Evolutionary conservation across 2,888 invertebrate species (phyloP).

Genomic region (Pammene fasciana): DNA sequence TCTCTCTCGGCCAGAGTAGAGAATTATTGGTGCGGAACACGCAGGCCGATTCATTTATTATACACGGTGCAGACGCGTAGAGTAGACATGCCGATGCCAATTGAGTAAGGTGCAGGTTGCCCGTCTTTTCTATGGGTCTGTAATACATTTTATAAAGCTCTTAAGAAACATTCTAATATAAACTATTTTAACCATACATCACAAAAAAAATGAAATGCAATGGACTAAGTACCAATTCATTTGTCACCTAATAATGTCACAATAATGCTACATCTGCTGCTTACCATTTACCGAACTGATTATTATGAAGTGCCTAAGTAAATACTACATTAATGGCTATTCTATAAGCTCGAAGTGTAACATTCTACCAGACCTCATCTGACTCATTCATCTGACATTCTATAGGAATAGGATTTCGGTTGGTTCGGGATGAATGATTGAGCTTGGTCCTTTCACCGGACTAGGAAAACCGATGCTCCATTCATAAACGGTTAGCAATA

Average conservation of each 20-base stretch:
- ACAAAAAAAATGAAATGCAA: no score
- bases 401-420: conserved; percentile 17
- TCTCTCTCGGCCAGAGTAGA: conserved; percentile 65
- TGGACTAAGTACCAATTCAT: no score
- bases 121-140: neutral
- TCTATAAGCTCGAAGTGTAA: neutral
- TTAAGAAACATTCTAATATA: no score
- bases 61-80: conserved; percentile 53
- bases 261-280: no score
- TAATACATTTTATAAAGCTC: no score
- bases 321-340: no score
- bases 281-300: no score
- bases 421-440: conserved; percentile 12
- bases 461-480: neutral
- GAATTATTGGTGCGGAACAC: conserved; percentile 70
- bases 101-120: neutral
- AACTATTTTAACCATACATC: no score
- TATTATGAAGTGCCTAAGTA: no score
- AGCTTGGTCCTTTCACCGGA: neutral
- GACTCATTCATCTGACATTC: neutral
- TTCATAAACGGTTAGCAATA: neutral
- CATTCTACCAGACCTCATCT: conserved; percentile 5
- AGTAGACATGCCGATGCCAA: conserved; percentile 43
- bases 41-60: conserved; percentile 71
- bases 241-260: no score